These are phyloP conservation scores for Rhopalosiphum padi DNA, from an alignment of 1,140 invertebrate genomes.

Conservation along the genomic window DNA sequence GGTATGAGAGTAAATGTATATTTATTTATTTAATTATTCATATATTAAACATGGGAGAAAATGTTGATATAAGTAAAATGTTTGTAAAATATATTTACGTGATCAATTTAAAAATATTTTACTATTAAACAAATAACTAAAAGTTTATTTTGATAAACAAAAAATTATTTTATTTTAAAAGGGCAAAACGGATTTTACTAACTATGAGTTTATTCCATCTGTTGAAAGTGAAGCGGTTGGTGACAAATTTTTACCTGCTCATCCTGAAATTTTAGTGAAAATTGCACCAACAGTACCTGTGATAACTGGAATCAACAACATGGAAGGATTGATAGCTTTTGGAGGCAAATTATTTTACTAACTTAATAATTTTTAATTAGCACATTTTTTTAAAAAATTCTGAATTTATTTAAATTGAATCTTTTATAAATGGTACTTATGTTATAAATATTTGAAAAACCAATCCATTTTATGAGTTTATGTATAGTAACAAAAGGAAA, in stretches of 20 bases:
- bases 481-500: too few species aligned
- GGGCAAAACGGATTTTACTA: conserved; percentile 14
- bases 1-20: too few species aligned
- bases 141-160: neutral
- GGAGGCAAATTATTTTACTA: conserved; percentile 40
- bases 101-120: neutral
- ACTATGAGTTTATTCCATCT: conserved; percentile 42
- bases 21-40: too few species aligned
- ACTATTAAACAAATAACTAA: neutral
- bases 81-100: neutral
- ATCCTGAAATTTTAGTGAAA: conserved; percentile 10
- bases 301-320: conserved; percentile 35
- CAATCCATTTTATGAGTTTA: too few species aligned
- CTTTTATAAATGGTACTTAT: neutral
- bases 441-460: neutral
- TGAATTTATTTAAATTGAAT: neutral
- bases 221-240: conserved; percentile 12
- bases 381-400: neutral
- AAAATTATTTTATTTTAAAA: neutral
- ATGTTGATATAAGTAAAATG: too few species aligned
- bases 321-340: conserved; percentile 43
- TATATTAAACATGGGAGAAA: too few species aligned
- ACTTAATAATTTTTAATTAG: neutral
- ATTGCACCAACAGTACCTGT: conserved; percentile 16
- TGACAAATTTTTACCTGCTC: conserved; percentile 30